These are phyloP conservation scores for Mesorhabditis belari DNA, from an alignment of 2,888 invertebrate species.

Conservation along the genomic window DNA sequence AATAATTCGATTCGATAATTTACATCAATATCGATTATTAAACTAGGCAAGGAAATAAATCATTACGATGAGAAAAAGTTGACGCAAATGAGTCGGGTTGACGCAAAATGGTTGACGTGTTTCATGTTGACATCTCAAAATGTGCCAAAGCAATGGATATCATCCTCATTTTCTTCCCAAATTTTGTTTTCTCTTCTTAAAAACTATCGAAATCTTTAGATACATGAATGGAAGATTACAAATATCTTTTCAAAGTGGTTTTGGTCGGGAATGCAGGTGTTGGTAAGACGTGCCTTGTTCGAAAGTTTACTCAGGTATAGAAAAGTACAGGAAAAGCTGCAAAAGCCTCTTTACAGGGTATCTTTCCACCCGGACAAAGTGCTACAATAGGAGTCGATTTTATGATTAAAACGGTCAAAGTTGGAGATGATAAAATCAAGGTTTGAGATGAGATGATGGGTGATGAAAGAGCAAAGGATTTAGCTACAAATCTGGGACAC, in stretches of 20 bases:
- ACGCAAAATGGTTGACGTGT: too few relatives aligned
- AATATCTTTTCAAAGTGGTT: constrained; percentile 97
- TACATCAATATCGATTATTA: too few relatives aligned
- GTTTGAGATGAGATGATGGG: constrained; percentile 35
- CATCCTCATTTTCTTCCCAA: too few relatives aligned
- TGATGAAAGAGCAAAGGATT: constrained; percentile 29
- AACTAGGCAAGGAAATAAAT: too few relatives aligned
- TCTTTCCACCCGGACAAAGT: constrained; percentile 95
- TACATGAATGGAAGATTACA: constrained; percentile 78
- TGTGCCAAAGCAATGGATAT: too few relatives aligned
- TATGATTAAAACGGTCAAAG: constrained; percentile 97
- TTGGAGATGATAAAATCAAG: constrained; percentile 63
- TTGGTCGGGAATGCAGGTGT: constrained; percentile 96
- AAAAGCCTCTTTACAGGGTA: constrained; percentile 61
- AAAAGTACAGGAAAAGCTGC: neutral
- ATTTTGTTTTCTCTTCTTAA: too few relatives aligned
- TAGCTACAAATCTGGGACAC: constrained; percentile 98
- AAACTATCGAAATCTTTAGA: too few relatives aligned
- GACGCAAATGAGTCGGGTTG: too few relatives aligned
- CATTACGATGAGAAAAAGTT: too few relatives aligned
- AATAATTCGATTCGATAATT: too few relatives aligned
- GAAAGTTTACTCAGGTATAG: constrained; percentile 81
- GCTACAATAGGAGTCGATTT: constrained; percentile 98
- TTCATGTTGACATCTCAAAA: too few relatives aligned
- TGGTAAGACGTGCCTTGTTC: constrained; percentile 91